These are phyloP conservation scores for Danionella cerebrum DNA, from an alignment of 2,113 vertebrate genomes.

Conservation along the genomic window DNA sequence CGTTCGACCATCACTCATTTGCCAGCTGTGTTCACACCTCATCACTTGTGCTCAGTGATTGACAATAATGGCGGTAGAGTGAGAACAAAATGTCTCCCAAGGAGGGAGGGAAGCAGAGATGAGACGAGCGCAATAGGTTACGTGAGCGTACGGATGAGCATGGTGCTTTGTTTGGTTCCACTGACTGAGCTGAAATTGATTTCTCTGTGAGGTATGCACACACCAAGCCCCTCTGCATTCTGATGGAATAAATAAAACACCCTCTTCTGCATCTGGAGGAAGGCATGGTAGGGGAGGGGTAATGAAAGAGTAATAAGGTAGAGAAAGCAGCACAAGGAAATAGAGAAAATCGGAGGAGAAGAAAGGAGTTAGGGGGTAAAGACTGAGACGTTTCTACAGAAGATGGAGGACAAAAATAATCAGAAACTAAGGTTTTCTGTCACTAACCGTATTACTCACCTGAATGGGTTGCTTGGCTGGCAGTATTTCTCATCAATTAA, in stretches of 20 bases:
- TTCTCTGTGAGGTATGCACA: constrained; percentile 59
- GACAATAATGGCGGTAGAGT: constrained; percentile 61
- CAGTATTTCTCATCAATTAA: neutral
- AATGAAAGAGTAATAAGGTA: neutral
- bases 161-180: constrained; percentile 63
- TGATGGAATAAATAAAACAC: constrained; percentile 64
- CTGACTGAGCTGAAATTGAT: constrained; percentile 66
- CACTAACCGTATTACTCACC: neutral
- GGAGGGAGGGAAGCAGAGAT: constrained; percentile 7
- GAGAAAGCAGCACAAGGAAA: neutral
- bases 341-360: constrained; percentile 5
- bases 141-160: constrained; percentile 50
- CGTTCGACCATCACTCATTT: constrained; percentile 52
- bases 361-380: constrained; percentile 45
- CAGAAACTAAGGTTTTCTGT: neutral
- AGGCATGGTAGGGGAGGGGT: neutral
- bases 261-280: constrained; percentile 25
- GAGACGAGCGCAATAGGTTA: constrained; percentile 50
- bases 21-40: constrained; percentile 59
- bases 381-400: constrained; percentile 28
- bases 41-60: constrained; percentile 56
- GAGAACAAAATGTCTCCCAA: constrained; percentile 67
- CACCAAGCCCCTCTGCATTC: constrained; percentile 51
- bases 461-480: neutral
- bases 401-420: constrained; percentile 16